phyloP scores from a whole-genome alignment of 1,140 invertebrate species.

The Drosophila obscura region DNA sequence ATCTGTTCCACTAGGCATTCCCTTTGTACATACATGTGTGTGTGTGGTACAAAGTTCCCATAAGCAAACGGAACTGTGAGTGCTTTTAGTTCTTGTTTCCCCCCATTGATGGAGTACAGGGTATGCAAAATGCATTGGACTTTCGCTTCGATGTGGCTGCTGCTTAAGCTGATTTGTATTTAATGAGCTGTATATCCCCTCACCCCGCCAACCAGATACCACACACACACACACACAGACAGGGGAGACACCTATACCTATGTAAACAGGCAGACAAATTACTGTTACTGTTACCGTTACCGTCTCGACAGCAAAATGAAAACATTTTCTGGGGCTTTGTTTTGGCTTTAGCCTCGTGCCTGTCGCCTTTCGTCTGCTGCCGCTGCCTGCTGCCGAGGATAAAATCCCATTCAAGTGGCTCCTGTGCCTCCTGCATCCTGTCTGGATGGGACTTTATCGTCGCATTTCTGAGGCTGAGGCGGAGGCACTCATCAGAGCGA shows the following conservation, averaged over 20 bases:
- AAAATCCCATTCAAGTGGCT: no score
- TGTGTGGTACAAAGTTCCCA: no score
- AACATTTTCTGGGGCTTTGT: slow-evolving; percentile 62
- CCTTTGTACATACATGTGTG: no score
- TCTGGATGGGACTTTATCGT: slow-evolving; percentile 29
- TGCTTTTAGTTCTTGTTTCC: no score
- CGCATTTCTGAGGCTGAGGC: slow-evolving; percentile 16
- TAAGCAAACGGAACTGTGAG: no score
- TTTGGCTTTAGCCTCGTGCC: not conserved
- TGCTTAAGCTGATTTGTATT: slow-evolving; percentile 78
- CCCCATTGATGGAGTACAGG: no score
- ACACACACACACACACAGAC: slow-evolving; percentile 25
- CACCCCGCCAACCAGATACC: no score
- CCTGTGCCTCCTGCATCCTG: no score
- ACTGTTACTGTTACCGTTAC: slow-evolving; percentile 6
- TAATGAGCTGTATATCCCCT: slow-evolving; percentile 70
- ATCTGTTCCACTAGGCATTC: no score
- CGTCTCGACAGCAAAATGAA: slow-evolving; percentile 60
- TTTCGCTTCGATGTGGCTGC: slow-evolving; percentile 3
- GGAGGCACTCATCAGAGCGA: slow-evolving; percentile 25
- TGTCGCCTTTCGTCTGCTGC: no score
- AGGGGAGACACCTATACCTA: slow-evolving; percentile 19
- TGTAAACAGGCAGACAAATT: slow-evolving; percentile 42
- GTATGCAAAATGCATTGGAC: no score
- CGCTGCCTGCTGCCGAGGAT: no score